A percentile compares a stretch with the other conserved stretches of the same genome.
phyloP scores from a whole-genome alignment of 2,888 invertebrate genomes.

The Acanthosoma haemorrhoidale region DNA sequence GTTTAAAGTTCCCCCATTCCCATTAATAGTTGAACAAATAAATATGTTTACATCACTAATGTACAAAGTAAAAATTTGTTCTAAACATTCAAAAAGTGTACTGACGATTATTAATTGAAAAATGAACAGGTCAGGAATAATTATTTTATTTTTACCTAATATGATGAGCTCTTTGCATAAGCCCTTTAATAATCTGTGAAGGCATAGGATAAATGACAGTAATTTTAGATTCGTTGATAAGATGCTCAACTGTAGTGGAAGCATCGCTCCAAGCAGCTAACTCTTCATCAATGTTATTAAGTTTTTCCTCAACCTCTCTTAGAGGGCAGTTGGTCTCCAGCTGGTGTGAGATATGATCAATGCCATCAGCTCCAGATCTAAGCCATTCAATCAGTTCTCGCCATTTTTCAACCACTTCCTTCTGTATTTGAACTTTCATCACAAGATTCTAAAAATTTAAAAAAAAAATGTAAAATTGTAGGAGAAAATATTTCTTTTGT shows the following conservation, averaged over 20 bases:
- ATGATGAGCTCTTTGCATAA: not conserved
- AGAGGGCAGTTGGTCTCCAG: slow-evolving; percentile 57
- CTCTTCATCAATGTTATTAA: slow-evolving; percentile 61
- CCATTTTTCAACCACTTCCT: slow-evolving; percentile 72
- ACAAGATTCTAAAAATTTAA: slow-evolving; percentile 53
- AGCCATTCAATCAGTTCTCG: slow-evolving; percentile 75
- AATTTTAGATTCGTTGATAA: not conserved
- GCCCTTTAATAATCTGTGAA: not conserved
- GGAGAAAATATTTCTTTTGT: too few relatives aligned
- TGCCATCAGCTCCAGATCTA: slow-evolving; percentile 69
- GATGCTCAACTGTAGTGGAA: not conserved
- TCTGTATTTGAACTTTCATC: slow-evolving; percentile 67
- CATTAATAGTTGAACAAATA: too few relatives aligned
- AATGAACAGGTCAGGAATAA: too few relatives aligned
- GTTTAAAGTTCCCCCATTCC: too few relatives aligned
- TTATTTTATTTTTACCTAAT: not conserved
- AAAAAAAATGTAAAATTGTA: not conserved
- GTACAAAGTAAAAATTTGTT: too few relatives aligned
- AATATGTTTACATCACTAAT: too few relatives aligned
- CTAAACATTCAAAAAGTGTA: too few relatives aligned
- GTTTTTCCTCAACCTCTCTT: slow-evolving; percentile 51
- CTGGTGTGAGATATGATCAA: slow-evolving; percentile 74
- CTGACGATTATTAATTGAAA: too few relatives aligned
- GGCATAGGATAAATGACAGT: not conserved
- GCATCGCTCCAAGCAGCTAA: slow-evolving; percentile 64